Evolutionary conservation across 2,113 vertebrate species (phyloP), one percentile per base, ranked within the genome.

Genomic region (Poecilia latipinna): DNA sequence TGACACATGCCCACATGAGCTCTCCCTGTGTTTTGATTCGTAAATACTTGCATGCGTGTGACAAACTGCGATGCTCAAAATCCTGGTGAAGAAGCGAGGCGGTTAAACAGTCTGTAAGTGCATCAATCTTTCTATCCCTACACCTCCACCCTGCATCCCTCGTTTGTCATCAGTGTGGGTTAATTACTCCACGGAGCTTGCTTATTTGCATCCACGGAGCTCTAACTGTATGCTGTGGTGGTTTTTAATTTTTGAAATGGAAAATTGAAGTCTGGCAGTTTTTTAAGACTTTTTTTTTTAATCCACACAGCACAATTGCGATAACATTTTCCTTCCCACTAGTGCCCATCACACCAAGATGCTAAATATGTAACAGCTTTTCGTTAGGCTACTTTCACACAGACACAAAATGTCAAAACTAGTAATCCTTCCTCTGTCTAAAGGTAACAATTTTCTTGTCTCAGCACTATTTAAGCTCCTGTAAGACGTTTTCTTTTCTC

Each of bases 101-200:
- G 82, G 84, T 90, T 83, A 88, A 88, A 82, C 78, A 68, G 85
- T 80, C 82, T 88, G 71, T 69, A 75, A 77, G 78, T 74, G 44
- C 85, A 91, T 89, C 88, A 88, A 74, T 91, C 83, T 75, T 65
- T 80, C 72, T 39, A 54, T 72, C 77, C 51, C 12, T 44, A 44
- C 12, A 44, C 63, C 51, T 3, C 70, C 68, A 61, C 69, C 51
- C 28, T 35, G 7, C 54, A 60, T 75, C 61, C 69, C 70, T 82
- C 74, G 37, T 89, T 88, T 73, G 77, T 87, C 87, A 83, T 85
- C 79, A 84, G 84, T 88, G 67, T 63, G 32, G 83, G 48, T 86
- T 87, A 89, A 91, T 88, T 88, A 84, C 79, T 74, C 77, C 70
- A 72, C 17, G 8, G 79, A 82, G 78, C 42, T 37, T 8, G 42